phyloP scores from a whole-genome alignment of 1,140 invertebrate species.

The Melitaea cinxia region DNA sequence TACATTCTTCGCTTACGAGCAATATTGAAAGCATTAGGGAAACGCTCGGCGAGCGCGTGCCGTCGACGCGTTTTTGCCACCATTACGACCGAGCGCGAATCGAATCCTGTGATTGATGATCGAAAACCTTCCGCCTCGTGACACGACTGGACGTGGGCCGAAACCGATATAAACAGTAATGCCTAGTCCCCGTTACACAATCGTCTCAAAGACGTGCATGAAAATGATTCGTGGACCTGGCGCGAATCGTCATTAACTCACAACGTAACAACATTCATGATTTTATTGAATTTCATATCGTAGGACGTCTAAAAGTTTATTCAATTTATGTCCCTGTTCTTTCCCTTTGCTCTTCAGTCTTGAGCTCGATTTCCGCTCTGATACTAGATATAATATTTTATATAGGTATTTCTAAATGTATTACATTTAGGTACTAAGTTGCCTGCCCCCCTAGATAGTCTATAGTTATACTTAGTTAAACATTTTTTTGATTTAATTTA shows the following conservation, averaged over 20 bases:
- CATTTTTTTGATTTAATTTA: too few species aligned
- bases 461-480: too few species aligned
- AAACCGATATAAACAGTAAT: constrained; percentile 60
- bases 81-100: constrained; percentile 54
- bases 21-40: constrained; percentile 45
- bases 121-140: constrained; percentile 55
- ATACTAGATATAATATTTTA: too few species aligned
- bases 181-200: constrained; percentile 58
- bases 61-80: constrained; percentile 47
- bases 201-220: constrained; percentile 38
- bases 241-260: neutral
- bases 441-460: too few species aligned
- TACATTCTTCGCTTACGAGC: constrained; percentile 26
- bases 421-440: too few species aligned
- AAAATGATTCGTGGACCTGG: constrained; percentile 29
- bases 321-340: too few species aligned
- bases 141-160: constrained; percentile 42
- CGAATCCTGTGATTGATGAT: constrained; percentile 60
- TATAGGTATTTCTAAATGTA: too few species aligned
- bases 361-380: too few species aligned
- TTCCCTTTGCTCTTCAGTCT: too few species aligned
- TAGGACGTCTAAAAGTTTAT: too few species aligned
- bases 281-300: too few species aligned
- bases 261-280: neutral
- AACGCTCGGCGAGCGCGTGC: constrained; percentile 41